Evolutionary conservation across 2,888 invertebrate genomes (phyloP).

Genomic region (Agrochola circellaris): DNA sequence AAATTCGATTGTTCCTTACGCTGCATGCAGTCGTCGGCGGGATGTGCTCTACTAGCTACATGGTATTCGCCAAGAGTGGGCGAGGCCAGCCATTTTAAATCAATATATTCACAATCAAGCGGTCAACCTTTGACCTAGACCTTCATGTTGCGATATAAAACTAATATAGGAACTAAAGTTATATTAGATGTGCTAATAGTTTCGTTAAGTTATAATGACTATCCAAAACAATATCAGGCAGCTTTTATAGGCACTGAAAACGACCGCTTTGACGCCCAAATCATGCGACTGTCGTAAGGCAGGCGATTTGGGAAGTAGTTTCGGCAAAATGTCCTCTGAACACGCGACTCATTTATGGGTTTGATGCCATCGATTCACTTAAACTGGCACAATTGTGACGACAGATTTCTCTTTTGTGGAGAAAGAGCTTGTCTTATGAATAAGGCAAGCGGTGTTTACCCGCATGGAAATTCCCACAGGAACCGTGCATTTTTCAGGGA

Average conservation of each 20-base stretch:
- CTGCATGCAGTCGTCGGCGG: conserved; percentile 65
- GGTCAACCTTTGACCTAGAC: conserved; percentile 44
- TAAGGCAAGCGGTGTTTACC: not conserved
- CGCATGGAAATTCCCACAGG: not conserved
- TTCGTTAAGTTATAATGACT: conserved; percentile 28
- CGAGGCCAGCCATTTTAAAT: conserved; percentile 64
- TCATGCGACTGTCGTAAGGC: conserved; percentile 72
- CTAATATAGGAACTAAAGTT: not conserved
- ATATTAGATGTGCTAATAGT: conserved; percentile 9
- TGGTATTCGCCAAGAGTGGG: conserved; percentile 68
- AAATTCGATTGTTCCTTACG: conserved; percentile 66
- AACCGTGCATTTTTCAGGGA: not conserved
- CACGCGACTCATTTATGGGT: conserved; percentile 69
- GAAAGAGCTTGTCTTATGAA: conserved; percentile 9
- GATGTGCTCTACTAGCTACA: conserved; percentile 71
- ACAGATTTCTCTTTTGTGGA: conserved; percentile 51
- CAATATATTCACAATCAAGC: conserved; percentile 48
- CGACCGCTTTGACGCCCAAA: conserved; percentile 64
- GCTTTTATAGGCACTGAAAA: conserved; percentile 59
- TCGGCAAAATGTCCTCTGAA: conserved; percentile 67
- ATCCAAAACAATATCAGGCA: conserved; percentile 33
- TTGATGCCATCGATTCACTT: conserved; percentile 49
- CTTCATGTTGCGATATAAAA: not conserved
- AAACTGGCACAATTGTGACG: conserved; percentile 40
- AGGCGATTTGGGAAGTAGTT: conserved; percentile 70